Conservation (phyloP, 2,113 vertebrate genomes). For the Sisor rabdophorus region DNA sequence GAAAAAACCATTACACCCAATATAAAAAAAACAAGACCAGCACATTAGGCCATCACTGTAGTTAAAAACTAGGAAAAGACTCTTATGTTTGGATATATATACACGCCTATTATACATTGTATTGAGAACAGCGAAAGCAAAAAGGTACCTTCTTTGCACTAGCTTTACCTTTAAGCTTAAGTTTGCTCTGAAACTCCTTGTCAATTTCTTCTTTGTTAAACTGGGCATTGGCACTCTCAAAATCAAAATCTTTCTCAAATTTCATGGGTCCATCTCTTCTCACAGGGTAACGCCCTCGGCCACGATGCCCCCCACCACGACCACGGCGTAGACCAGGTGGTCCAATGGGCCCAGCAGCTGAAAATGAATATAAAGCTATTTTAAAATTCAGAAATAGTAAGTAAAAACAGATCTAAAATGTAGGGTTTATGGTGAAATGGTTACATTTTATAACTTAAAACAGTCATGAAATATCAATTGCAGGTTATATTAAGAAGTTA, state of each 20-base stretch:
- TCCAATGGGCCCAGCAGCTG: conserved; percentile 64
- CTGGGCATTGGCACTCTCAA: conserved; percentile 95
- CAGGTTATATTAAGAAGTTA: conserved; percentile 12
- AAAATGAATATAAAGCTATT: neutral
- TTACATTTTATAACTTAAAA: neutral
- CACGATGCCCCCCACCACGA: conserved; percentile 83
- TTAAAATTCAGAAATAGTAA: neutral
- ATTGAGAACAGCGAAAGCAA: too few species aligned
- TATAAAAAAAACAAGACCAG: neutral
- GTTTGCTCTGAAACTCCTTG: conserved; percentile 94
- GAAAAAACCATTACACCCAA: neutral
- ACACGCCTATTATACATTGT: too few species aligned
- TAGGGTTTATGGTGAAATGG: neutral
- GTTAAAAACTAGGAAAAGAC: neutral
- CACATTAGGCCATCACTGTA: neutral
- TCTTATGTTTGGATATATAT: too few species aligned
- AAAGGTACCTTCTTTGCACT: too few species aligned
- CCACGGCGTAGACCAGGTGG: conserved; percentile 75
- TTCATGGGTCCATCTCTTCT: conserved; percentile 90
- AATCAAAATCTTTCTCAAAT: conserved; percentile 98
- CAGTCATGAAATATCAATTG: neutral
- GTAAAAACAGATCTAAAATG: neutral
- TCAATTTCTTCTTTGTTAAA: conserved; percentile 98
- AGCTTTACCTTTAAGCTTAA: conserved; percentile 88
- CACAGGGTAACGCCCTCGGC: conserved; percentile 82